Evolutionary conservation across 2,797 vertebrate species (phyloP), one percentile per base, ranked within the genome.

Genomic region (Poeciliopsis infans): DNA sequence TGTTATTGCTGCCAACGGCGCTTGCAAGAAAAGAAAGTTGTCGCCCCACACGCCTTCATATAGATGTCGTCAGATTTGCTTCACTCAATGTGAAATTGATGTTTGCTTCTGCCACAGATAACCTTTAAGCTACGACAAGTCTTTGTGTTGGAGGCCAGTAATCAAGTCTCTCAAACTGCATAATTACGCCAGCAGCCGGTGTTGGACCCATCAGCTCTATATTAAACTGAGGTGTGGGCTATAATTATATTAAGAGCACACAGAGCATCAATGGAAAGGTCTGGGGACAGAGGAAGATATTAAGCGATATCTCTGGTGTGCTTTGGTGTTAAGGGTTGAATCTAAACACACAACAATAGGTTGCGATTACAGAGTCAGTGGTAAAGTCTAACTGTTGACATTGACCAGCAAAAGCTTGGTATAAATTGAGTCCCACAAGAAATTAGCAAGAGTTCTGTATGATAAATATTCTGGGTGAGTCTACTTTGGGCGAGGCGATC

Each of bases 161-260:
- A 91, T 91, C 80, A 84, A 83, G 70, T 72, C 75, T 53, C 79
- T 80, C 72, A 89, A 86, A 84, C 82, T 73, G 81, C 83, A 88
- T 88, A 89, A 92, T 92, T 89, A 90, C 68, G 80, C 76, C 77
- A 88, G 85, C 70, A 86, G 77, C 77, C 33, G 78, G 80, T 79
- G 85, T 82, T 85, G 70, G 86, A 80, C 51, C 83, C 87, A 85
- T 86, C 87, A 91, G 84, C 80, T 87, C 81, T 71, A 69, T 76
- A 86, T 86, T 88, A 85, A 90, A 81, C 70, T 49, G 72, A 85
- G 66, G 79, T 86, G 79, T 66, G 83, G 79, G 25, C 84, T 83
- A 74, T 92, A 92, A 94, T 94, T 93, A 92, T 68, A 84, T 72
- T 31, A 59, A 82, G 78, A 79, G 73, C 80, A 85, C 75, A 88